A percentile compares a stretch with the other conserved stretches of the same genome.
Evolutionary conservation across 2,888 invertebrate species (phyloP).

Genomic region (Apamea sordens): DNA sequence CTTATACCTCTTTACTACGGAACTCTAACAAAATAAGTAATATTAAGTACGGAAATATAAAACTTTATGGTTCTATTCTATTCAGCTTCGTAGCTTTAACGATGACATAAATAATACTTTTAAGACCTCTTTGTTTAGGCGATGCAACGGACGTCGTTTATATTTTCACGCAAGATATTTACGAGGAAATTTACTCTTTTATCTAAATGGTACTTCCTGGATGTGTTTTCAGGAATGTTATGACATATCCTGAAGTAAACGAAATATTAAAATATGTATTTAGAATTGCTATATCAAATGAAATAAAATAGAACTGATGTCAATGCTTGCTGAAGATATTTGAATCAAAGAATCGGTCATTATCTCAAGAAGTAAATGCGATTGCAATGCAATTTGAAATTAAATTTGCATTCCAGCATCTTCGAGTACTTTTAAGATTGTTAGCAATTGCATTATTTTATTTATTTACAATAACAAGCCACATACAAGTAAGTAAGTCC

Average conservation of each 20-base stretch:
- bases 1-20: conserved; percentile 1
- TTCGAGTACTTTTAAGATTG: neutral
- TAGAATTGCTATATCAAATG: neutral
- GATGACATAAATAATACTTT: conserved; percentile 54
- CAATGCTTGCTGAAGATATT: neutral
- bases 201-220: conserved; percentile 16
- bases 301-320: neutral
- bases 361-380: neutral
- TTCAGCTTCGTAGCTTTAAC: conserved; percentile 54
- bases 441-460: conserved; percentile 9
- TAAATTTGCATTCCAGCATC: conserved; percentile 11
- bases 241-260: neutral
- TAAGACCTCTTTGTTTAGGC: conserved; percentile 58
- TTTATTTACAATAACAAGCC: too few relatives aligned
- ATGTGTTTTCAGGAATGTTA: conserved; percentile 5
- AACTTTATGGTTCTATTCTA: conserved; percentile 57
- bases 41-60: conserved; percentile 58
- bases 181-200: conserved; percentile 33
- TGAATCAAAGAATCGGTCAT: neutral
- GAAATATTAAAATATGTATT: neutral
- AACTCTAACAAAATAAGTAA: conserved; percentile 27
- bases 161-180: conserved; percentile 31
- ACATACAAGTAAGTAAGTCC: too few relatives aligned
- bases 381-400: neutral
- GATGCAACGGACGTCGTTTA: conserved; percentile 35